Evolutionary conservation across 2,888 invertebrate genomes (phyloP).

Genomic region (Resseliella maxima): DNA sequence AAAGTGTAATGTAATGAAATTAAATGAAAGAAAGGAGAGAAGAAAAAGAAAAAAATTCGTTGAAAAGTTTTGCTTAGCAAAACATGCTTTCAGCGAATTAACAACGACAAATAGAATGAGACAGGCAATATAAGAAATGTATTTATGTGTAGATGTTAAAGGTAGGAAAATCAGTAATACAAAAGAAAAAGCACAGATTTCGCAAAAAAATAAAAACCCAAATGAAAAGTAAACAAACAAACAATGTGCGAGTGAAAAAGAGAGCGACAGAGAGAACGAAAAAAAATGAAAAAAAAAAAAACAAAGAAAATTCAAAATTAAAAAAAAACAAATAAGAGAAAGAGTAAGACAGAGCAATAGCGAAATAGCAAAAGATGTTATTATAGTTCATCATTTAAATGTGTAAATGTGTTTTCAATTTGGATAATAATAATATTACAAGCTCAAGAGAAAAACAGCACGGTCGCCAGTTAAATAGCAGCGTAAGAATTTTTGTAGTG

Average conservation of each 20-base stretch:
- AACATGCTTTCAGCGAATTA: constrained; percentile 27
- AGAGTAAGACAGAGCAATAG: neutral
- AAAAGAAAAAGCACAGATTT: neutral
- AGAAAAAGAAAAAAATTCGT: neutral
- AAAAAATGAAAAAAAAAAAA: no score
- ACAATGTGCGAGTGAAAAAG: no score
- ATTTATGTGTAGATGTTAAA: neutral
- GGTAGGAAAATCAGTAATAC: neutral
- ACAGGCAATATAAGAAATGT: neutral
- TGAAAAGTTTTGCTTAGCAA: neutral
- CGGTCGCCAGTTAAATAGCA: neutral
- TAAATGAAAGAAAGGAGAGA: neutral
- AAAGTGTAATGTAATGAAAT: neutral
- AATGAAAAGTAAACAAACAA: no score
- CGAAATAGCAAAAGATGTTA: neutral
- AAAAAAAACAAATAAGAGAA: neutral
- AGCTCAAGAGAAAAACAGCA: neutral
- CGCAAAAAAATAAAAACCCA: neutral
- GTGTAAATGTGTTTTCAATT: constrained; percentile 7
- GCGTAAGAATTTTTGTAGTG: constrained; percentile 4
- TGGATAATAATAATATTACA: constrained; percentile 28
- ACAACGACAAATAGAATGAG: neutral
- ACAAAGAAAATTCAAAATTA: neutral
- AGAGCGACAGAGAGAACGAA: neutral
- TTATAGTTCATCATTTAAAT: neutral